Percentiles rank a stretch among this genome's conserved stretches.
phyloP scores from a whole-genome alignment of 2,797 vertebrate species.

The Diceros bicornis region DNA sequence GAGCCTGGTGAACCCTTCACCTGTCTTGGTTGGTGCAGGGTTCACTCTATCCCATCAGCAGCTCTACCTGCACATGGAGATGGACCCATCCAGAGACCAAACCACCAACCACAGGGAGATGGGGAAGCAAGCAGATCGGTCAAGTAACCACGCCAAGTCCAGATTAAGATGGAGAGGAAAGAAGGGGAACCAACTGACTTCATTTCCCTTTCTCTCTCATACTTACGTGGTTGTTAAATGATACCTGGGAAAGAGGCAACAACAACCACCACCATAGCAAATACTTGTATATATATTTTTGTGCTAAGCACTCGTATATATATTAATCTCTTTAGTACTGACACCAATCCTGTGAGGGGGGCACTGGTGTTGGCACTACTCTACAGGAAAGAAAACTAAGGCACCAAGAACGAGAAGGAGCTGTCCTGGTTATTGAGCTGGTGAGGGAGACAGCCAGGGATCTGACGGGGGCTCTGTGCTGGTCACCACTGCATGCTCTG shows the following conservation, averaged over 20 bases:
- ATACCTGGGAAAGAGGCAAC: fast-evolving
- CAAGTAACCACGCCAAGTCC: fast-evolving
- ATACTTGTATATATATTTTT: too few relatives aligned
- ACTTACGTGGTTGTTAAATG: fast-evolving
- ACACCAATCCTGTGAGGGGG: fast-evolving
- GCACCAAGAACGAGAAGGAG: neutral
- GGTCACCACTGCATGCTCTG: fast-evolving
- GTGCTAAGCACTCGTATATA: neutral
- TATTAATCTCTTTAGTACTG: neutral
- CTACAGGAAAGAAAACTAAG: neutral
- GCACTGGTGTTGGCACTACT: fast-evolving
- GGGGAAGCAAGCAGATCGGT: neutral
- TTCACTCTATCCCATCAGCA: fast-evolving
- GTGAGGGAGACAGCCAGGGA: fast-evolving
- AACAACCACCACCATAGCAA: neutral
- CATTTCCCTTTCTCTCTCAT: neutral
- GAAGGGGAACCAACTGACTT: neutral
- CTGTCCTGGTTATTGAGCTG: fast-evolving
- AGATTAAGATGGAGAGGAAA: neutral
- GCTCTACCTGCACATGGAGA: neutral
- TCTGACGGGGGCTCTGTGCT: too few relatives aligned
- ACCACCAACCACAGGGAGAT: neutral
- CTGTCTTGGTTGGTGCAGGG: too few relatives aligned
- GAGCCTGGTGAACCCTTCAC: too few relatives aligned
- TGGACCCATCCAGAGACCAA: neutral